phyloP scores from a whole-genome alignment of 2,888 invertebrate genomes.

The Drosophila nr. perissopoda region DNA sequence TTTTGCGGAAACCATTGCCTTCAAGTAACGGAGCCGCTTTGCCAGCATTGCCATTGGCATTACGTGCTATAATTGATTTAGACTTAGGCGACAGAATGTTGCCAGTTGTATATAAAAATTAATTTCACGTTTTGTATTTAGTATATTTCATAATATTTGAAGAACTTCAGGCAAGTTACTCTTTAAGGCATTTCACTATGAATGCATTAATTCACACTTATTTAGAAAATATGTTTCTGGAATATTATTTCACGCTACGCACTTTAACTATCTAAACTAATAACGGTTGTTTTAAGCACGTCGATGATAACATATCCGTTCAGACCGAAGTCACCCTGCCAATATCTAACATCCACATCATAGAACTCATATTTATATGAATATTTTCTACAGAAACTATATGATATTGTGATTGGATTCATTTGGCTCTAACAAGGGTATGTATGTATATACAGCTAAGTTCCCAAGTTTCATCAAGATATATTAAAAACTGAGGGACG shows the following conservation, averaged over 20 bases:
- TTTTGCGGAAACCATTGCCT: slow-evolving; percentile 40
- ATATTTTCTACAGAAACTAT: background rate
- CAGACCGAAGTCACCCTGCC: background rate
- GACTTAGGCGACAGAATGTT: slow-evolving; percentile 30
- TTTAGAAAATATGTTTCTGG: background rate
- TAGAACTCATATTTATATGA: background rate
- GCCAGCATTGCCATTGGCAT: slow-evolving; percentile 27
- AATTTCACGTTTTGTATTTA: background rate
- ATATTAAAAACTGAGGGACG: background rate
- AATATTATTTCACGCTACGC: background rate
- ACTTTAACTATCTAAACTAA: background rate
- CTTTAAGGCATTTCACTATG: background rate
- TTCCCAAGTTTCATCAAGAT: background rate
- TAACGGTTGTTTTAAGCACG: background rate
- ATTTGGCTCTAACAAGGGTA: background rate
- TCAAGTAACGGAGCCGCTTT: slow-evolving; percentile 21
- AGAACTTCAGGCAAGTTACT: background rate
- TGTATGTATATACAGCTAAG: background rate
- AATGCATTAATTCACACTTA: background rate
- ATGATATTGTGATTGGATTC: no score
- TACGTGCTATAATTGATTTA: background rate
- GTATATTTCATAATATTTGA: background rate
- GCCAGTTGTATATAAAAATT: slow-evolving; percentile 8
- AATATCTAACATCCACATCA: background rate
- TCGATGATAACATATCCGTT: background rate